Percentiles rank a stretch among this genome's conserved stretches.
These are phyloP conservation scores for Tenthredo mesomela DNA, from an alignment of 2,888 invertebrate genomes.

Conservation along the genomic window DNA sequence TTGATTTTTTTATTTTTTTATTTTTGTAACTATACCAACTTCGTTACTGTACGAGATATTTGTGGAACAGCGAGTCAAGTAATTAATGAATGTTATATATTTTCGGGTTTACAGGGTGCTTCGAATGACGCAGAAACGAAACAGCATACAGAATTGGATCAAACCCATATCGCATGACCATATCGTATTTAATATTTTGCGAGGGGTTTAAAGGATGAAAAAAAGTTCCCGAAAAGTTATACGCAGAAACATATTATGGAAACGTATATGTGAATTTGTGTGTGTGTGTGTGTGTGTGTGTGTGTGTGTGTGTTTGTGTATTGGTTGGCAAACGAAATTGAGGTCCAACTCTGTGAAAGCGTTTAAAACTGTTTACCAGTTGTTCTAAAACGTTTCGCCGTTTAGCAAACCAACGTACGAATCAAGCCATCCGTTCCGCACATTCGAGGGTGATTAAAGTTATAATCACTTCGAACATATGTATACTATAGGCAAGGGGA, in stretches of 20 bases:
- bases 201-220: neutral
- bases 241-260: neutral
- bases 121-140: neutral
- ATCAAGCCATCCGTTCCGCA: neutral
- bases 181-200: neutral
- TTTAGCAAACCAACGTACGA: neutral
- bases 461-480: neutral
- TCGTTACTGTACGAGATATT: neutral
- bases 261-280: neutral
- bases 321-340: neutral
- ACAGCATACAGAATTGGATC: neutral
- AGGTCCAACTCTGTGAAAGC: neutral
- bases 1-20: neutral
- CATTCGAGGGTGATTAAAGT: conserved; percentile 1
- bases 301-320: neutral
- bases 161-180: neutral
- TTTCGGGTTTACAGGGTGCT: neutral
- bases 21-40: neutral
- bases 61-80: neutral
- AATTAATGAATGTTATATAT: neutral
- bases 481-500: neutral
- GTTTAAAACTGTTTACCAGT: conserved; percentile 3
- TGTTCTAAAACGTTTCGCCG: neutral
- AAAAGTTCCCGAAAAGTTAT: neutral
- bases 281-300: neutral